Conservation (phyloP, 2,797 vertebrate genomes). For the Thamnophis elegans region DNA sequence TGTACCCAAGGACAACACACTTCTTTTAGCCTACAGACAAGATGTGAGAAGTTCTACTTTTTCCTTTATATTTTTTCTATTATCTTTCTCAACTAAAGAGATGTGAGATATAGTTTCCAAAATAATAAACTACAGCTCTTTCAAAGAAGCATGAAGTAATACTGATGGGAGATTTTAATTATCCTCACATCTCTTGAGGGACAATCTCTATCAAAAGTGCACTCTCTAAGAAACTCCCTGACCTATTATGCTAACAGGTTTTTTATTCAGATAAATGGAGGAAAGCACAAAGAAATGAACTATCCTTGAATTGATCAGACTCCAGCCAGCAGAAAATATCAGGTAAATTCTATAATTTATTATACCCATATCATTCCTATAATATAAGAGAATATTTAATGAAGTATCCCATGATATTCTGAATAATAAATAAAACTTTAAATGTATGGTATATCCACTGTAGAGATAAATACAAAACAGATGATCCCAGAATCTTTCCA, state of each 20-base stretch:
- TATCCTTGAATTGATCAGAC: neutral
- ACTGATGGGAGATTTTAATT: neutral
- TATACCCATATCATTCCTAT: neutral
- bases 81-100: neutral
- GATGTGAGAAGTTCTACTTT: neutral
- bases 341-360: neutral
- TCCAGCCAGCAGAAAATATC: neutral
- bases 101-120: neutral
- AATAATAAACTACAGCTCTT: neutral
- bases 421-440: neutral
- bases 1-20: neutral
- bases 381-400: neutral
- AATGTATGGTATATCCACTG: slow-evolving; percentile 6
- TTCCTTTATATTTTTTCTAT: neutral
- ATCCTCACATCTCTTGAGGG: neutral
- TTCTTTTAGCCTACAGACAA: neutral
- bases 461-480: slow-evolving; percentile 67
- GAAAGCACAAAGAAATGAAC: neutral
- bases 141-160: neutral
- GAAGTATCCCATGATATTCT: neutral
- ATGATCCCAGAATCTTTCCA: slow-evolving; percentile 65
- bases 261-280: neutral
- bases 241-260: neutral
- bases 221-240: neutral
- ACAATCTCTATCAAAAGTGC: neutral